Evolutionary conservation across 2,113 vertebrate species (phyloP).

Genomic region (Vireo altiloquus): DNA sequence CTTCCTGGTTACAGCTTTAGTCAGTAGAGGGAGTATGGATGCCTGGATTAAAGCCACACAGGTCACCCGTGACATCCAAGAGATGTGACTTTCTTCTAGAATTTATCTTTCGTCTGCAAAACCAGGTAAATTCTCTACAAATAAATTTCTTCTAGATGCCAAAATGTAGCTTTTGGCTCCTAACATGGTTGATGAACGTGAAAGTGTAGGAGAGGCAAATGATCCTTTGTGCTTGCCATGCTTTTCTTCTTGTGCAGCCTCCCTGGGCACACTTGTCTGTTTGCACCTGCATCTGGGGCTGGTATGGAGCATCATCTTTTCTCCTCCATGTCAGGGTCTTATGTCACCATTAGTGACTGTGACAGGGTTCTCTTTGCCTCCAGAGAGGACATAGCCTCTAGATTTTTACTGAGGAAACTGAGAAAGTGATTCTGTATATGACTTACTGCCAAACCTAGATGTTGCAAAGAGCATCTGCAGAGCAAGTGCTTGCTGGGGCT

Average conservation of each 20-base stretch:
- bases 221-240: neutral
- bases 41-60: neutral
- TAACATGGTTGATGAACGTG: neutral
- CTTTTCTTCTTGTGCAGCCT: neutral
- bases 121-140: neutral
- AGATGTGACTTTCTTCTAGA: neutral
- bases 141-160: neutral
- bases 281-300: neutral
- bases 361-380: neutral
- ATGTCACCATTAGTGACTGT: neutral
- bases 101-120: neutral
- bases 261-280: neutral
- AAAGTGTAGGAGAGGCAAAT: neutral
- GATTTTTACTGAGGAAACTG: neutral
- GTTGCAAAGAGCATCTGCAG: neutral
- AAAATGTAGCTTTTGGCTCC: neutral
- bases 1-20: neutral
- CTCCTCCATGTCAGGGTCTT: neutral
- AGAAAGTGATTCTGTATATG: neutral
- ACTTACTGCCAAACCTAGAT: neutral
- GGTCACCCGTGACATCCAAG: neutral
- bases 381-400: neutral
- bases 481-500: neutral
- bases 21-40: conserved; percentile 48
- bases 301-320: neutral